phyloP scores from a whole-genome alignment of 2,797 vertebrate genomes.

The Sebastes cheni region DNA sequence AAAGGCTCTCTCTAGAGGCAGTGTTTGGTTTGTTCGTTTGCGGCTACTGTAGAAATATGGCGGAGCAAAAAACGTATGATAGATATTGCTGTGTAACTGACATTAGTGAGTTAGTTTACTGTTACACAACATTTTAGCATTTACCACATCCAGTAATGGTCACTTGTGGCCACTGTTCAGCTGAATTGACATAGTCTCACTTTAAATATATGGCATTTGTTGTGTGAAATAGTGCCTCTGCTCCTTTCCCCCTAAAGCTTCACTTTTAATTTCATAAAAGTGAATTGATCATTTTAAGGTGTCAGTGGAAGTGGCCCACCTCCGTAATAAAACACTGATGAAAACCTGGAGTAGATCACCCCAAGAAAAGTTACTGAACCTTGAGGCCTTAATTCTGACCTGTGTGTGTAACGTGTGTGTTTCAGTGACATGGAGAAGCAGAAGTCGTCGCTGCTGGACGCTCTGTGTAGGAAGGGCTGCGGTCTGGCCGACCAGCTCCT shows the following conservation, averaged over 20 bases:
- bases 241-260: background rate
- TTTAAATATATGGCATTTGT: background rate
- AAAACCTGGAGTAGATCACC: too few species aligned
- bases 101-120: background rate
- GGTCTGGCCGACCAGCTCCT: conserved; percentile 92
- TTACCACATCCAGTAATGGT: background rate
- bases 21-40: too few species aligned
- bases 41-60: too few species aligned
- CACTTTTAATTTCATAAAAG: background rate
- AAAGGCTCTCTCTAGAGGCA: too few species aligned
- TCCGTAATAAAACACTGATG: too few species aligned
- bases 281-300: background rate
- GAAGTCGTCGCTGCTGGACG: conserved; percentile 93
- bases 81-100: background rate
- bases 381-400: background rate
- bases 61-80: background rate
- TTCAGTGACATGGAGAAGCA: conserved; percentile 98
- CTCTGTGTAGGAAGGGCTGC: conserved; percentile 93
- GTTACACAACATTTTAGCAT: background rate
- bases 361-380: background rate
- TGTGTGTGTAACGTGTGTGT: background rate
- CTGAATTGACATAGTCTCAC: background rate
- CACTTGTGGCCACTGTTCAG: background rate
- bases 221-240: background rate
- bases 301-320: background rate